These are phyloP conservation scores for Paralichthys olivaceus DNA, from an alignment of 2,113 vertebrate species.

Conservation along the genomic window DNA sequence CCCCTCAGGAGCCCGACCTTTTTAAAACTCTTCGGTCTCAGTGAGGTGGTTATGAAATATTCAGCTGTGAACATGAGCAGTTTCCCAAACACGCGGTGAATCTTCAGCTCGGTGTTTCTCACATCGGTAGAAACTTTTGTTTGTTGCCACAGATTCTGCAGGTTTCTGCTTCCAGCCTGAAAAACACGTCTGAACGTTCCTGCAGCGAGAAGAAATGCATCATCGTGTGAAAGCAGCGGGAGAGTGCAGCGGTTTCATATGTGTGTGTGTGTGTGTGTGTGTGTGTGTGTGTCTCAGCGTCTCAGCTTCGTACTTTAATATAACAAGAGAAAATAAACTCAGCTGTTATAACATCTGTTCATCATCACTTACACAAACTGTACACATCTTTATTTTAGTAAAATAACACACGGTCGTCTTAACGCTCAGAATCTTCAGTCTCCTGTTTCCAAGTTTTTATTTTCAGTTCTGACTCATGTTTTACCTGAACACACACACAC, in stretches of 20 bases:
- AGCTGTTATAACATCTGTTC: neutral
- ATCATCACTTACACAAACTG: neutral
- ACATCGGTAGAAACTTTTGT: neutral
- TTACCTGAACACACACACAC: too few relatives aligned
- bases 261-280: neutral
- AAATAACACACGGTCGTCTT: too few relatives aligned
- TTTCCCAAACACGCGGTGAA: too few relatives aligned
- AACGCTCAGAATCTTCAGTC: too few relatives aligned
- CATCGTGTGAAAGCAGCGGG: constrained; percentile 26
- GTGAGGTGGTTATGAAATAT: neutral
- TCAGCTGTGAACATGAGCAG: too few relatives aligned
- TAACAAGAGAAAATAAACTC: neutral
- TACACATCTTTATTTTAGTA: neutral
- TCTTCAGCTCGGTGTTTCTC: neutral
- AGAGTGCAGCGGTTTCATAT: neutral
- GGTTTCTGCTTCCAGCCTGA: too few relatives aligned
- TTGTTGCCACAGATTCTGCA: too few relatives aligned
- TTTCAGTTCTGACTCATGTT: too few relatives aligned
- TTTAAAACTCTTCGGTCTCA: neutral
- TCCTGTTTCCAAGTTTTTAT: too few relatives aligned
- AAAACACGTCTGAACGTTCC: neutral
- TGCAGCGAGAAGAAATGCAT: constrained; percentile 27
- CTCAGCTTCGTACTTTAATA: neutral
- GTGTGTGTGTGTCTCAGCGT: neutral
- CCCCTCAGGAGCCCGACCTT: neutral